These are phyloP conservation scores for Disparrhopalites patrizii DNA, from an alignment of 2,888 invertebrate species.

Conservation along the genomic window DNA sequence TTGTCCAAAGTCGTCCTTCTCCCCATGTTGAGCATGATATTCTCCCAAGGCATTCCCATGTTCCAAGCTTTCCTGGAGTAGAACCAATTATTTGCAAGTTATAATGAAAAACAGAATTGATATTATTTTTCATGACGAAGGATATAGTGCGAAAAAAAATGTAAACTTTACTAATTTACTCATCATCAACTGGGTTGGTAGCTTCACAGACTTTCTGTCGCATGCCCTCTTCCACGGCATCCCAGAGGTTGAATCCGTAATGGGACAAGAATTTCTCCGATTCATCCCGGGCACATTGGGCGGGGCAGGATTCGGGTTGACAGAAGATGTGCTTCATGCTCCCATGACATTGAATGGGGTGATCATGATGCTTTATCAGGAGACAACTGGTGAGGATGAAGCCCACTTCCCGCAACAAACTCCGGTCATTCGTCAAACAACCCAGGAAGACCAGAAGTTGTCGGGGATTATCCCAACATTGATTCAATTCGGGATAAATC, in stretches of 20 bases:
- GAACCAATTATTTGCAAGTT: background rate
- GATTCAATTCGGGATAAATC: background rate
- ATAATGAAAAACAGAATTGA: background rate
- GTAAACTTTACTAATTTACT: background rate
- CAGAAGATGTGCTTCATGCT: background rate
- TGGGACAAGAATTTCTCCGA: background rate
- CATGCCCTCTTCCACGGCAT: background rate
- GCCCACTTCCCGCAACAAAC: background rate
- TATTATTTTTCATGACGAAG: too few species aligned
- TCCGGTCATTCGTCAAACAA: slow-evolving; percentile 1
- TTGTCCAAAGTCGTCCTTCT: background rate
- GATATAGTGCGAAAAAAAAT: background rate
- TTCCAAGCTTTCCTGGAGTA: slow-evolving; percentile 6
- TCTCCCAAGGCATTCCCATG: background rate
- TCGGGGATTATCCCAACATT: background rate
- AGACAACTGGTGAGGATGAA: slow-evolving; percentile 6
- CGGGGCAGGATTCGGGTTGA: background rate
- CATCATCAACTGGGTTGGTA: background rate
- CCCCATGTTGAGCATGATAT: background rate
- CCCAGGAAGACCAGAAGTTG: background rate
- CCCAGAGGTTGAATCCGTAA: slow-evolving; percentile 5
- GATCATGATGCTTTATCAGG: background rate
- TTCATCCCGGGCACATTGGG: background rate
- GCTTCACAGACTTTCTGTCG: background rate
- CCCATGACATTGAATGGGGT: slow-evolving; percentile 9